Base-by-base conservation (phyloP, 2,888 invertebrate genomes). In the Parnassius smintheus region DNA sequence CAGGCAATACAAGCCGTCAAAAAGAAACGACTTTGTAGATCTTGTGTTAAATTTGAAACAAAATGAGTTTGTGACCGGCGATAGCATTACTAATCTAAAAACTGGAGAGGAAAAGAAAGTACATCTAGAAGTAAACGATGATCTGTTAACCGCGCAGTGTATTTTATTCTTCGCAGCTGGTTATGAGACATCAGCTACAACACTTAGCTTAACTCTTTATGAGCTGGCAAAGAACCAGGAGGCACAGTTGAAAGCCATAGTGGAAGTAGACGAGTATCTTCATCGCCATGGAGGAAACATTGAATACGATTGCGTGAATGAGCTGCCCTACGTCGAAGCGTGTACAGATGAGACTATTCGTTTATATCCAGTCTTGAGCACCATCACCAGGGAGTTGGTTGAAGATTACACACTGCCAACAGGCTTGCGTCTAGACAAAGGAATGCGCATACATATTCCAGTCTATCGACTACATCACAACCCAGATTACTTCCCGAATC, bases 91-190 rank as follows among this genome's bases (percentile, higher is more conserved):
- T 0, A 82, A 79, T 48, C 68, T 77, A 68, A 58, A 61, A 53
- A 66, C 62, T 2, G 75, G 71, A 0, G 71, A 64, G 1, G 67
- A 66, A 0, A 72, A 77, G 8, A 77, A 70, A 22, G 59, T 75
- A 1, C 18, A 65, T 0, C 45, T 88, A 0, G 73, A 80, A 2
- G 72, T 93, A 0, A 78, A 85, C 0, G 73, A 92, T 11, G 82
- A 91, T 2, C 73, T 93, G 48, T 68, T 94, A 7, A 83, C 90
- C 0, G 88, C 93, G 0, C 93, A 94, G 62, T 90, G 93, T 2
- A 80, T 92, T 9, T 69, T 91, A 0, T 93, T 94, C 54, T 87
- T 86, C 25, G 77, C 65, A 1, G 86, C 83, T 11, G 86, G 87
- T 2, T 86, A 73, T 41, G 85, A 87, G 42, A 83, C 86, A 0